Conservation (phyloP, 2,113 vertebrate genomes). For the Ciconia boyciana region DNA sequence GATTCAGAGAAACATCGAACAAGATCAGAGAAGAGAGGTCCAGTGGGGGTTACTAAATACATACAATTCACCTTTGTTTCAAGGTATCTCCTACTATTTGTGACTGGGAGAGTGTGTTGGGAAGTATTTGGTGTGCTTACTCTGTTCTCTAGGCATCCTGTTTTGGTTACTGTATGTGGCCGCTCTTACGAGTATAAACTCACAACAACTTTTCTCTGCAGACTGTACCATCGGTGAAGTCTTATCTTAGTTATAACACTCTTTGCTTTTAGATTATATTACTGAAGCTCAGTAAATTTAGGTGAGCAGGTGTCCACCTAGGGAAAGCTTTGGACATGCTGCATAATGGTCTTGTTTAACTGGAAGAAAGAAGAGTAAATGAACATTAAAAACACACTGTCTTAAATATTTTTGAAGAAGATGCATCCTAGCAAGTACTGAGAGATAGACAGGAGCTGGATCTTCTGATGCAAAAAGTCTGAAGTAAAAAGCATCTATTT, state of each 20-base stretch:
- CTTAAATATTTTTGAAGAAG: neutral
- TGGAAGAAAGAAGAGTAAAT: neutral
- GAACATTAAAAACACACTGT: neutral
- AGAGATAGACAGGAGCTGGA: neutral
- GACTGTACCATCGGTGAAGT: neutral
- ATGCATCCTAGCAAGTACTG: neutral
- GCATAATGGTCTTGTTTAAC: neutral
- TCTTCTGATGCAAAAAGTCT: neutral
- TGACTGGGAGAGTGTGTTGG: neutral
- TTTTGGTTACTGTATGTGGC: neutral
- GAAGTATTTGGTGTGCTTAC: neutral
- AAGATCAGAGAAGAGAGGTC: neutral
- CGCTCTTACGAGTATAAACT: neutral
- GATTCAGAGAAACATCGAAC: neutral
- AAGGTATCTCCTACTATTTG: neutral
- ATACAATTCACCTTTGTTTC: neutral
- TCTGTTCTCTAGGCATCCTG: neutral
- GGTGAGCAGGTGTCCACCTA: neutral
- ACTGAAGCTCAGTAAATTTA: neutral
- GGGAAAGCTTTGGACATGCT: neutral
- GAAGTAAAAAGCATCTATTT: neutral
- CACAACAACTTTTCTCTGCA: neutral
- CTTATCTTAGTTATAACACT: neutral
- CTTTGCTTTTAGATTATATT: neutral
- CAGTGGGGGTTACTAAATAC: neutral